A percentile compares a stretch with the other conserved stretches of the same genome.
Conservation (phyloP, 1,140 invertebrate genomes). For the Rhyzopertha dominica region DNA sequence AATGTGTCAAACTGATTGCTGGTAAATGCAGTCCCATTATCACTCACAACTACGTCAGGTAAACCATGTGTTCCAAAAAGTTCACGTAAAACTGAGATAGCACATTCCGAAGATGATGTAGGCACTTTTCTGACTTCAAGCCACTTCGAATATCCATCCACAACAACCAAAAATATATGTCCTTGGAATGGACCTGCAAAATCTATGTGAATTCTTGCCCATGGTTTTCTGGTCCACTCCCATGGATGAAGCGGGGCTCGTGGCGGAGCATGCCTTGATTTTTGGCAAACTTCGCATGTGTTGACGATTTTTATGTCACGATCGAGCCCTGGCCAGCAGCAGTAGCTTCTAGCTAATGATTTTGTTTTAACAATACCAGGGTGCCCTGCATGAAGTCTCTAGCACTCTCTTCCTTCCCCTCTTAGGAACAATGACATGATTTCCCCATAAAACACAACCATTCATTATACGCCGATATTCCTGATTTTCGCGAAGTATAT, state of each 20-base stretch:
- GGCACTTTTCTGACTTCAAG: slow-evolving; percentile 34
- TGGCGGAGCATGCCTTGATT: slow-evolving; percentile 18
- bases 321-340: slow-evolving; percentile 42
- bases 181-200: slow-evolving; percentile 47
- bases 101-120: slow-evolving; percentile 14
- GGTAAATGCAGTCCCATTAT: slow-evolving; percentile 43
- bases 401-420: slow-evolving; percentile 29
- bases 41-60: slow-evolving; percentile 37
- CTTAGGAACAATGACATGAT: slow-evolving; percentile 32
- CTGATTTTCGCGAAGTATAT: slow-evolving; percentile 6
- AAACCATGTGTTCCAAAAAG: slow-evolving; percentile 38
- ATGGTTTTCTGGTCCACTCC: slow-evolving; percentile 40
- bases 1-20: slow-evolving; percentile 39
- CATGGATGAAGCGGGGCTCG: slow-evolving; percentile 30
- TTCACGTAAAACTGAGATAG: slow-evolving; percentile 27
- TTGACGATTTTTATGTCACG: slow-evolving; percentile 37
- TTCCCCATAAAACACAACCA: slow-evolving; percentile 3
- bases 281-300: background rate
- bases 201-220: slow-evolving; percentile 49
- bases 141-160: slow-evolving; percentile 47
- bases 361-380: slow-evolving; percentile 50
- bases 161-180: slow-evolving; percentile 43
- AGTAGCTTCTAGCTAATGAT: slow-evolving; percentile 38
- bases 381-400: slow-evolving; percentile 43
- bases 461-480: slow-evolving; percentile 2